Evolutionary conservation across 2,888 invertebrate species (phyloP).

Genomic region (Mylabris sibirica): DNA sequence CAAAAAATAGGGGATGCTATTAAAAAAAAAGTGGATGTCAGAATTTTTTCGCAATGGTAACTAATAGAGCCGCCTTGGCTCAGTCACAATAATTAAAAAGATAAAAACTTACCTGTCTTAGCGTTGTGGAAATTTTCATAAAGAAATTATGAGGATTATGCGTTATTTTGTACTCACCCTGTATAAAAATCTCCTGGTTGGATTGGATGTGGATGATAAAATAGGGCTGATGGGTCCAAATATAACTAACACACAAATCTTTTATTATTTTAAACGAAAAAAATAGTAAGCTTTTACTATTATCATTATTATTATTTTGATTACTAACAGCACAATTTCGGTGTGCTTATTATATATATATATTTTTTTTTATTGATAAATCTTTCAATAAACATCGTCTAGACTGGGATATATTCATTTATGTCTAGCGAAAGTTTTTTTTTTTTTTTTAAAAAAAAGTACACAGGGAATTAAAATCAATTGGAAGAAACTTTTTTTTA

Average conservation of each 20-base stretch:
- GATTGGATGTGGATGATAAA: too few species aligned
- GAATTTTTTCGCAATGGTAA: too few species aligned
- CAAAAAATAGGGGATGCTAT: too few species aligned
- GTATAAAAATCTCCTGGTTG: too few species aligned
- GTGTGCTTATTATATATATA: not conserved
- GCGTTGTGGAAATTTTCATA: too few species aligned
- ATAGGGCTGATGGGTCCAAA: not conserved
- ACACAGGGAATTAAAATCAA: not conserved
- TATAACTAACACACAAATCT: conserved; percentile 2
- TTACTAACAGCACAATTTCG: conserved; percentile 6
- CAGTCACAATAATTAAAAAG: too few species aligned
- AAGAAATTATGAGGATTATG: too few species aligned
- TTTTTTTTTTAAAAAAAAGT: not conserved
- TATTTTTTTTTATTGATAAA: not conserved
- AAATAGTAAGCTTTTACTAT: not conserved
- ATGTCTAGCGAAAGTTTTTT: conserved; percentile 52
- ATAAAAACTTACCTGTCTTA: too few species aligned
- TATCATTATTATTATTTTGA: not conserved
- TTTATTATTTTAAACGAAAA: too few species aligned
- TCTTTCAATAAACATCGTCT: not conserved
- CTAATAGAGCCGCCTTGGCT: too few species aligned
- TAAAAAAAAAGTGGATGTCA: too few species aligned
- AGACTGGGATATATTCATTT: conserved; percentile 41
- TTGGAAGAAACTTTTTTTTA: conserved; percentile 48
- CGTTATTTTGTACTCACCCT: too few species aligned